Evolutionary conservation across 2,797 vertebrate genomes (phyloP).

Genomic region (Channa striata): DNA sequence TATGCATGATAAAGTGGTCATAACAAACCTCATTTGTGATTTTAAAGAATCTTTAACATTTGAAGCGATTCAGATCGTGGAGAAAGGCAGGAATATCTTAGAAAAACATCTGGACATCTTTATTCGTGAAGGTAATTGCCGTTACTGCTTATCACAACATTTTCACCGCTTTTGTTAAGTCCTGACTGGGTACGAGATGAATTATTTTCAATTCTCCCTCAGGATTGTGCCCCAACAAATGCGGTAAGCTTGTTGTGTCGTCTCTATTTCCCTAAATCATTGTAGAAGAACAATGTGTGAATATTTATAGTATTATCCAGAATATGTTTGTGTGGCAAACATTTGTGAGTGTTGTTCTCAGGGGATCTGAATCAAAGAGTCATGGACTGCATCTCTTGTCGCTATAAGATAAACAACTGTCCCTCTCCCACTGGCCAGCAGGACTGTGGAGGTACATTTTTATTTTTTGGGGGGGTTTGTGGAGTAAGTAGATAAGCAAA

Average conservation of each 20-base stretch:
- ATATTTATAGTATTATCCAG: not conserved
- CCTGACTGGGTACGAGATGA: slow-evolving; percentile 1
- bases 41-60: slow-evolving; percentile 53
- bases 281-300: not conserved
- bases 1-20: too few species aligned
- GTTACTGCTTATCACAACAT: slow-evolving; percentile 15
- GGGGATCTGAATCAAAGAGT: slow-evolving; percentile 79
- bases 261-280: slow-evolving; percentile 18
- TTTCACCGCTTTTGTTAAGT: not conserved
- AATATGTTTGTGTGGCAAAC: slow-evolving; percentile 14
- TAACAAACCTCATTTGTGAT: not conserved
- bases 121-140: slow-evolving; percentile 65
- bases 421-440: slow-evolving; percentile 57
- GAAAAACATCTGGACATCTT: slow-evolving; percentile 80
- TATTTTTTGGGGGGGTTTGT: slow-evolving; percentile 15
- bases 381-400: slow-evolving; percentile 80
- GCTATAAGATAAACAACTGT: slow-evolving; percentile 73
- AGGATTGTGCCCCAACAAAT: slow-evolving; percentile 85
- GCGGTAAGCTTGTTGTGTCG: slow-evolving; percentile 73
- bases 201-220: slow-evolving; percentile 43
- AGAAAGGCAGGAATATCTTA: slow-evolving; percentile 78
- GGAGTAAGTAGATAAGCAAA: not conserved
- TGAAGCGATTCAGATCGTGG: slow-evolving; percentile 76
- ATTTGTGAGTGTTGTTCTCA: slow-evolving; percentile 55
- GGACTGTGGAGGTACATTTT: slow-evolving; percentile 76